A percentile compares a stretch with the other conserved stretches of the same genome.
These are phyloP conservation scores for Oxystoma pomonae DNA, from an alignment of 2,888 invertebrate genomes.

Conservation along the genomic window DNA sequence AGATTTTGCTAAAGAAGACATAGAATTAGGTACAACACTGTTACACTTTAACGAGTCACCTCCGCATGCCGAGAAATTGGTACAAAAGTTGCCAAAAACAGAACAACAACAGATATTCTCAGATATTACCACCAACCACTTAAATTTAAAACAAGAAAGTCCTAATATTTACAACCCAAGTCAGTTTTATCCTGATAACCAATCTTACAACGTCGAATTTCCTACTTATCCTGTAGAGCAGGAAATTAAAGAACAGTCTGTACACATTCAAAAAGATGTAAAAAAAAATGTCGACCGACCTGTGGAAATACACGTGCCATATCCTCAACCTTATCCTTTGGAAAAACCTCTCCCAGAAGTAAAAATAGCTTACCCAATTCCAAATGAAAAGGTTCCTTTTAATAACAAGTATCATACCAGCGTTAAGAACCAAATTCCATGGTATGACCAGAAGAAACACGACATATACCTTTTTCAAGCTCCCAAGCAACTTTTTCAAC, in stretches of 20 bases:
- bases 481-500: not conserved
- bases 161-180: not conserved
- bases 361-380: no score
- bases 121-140: conserved; percentile 16
- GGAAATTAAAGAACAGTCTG: conserved; percentile 46
- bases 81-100: conserved; percentile 10
- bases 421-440: not conserved
- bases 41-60: conserved; percentile 31
- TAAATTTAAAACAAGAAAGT: conserved; percentile 34
- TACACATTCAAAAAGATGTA: conserved; percentile 52
- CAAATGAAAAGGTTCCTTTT: not conserved
- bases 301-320: not conserved
- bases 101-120: conserved; percentile 26
- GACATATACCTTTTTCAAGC: not conserved
- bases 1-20: conserved; percentile 44
- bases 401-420: not conserved
- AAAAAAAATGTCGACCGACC: conserved; percentile 52
- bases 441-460: not conserved
- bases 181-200: conserved; percentile 33
- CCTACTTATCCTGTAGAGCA: conserved; percentile 36
- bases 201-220: conserved; percentile 11
- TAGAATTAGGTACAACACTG: conserved; percentile 47
- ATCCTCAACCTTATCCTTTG: not conserved
- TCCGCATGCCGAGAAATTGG: conserved; percentile 36
- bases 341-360: not conserved